Conservation (phyloP, 1,140 invertebrate species). For the Ylistrum balloti region DNA sequence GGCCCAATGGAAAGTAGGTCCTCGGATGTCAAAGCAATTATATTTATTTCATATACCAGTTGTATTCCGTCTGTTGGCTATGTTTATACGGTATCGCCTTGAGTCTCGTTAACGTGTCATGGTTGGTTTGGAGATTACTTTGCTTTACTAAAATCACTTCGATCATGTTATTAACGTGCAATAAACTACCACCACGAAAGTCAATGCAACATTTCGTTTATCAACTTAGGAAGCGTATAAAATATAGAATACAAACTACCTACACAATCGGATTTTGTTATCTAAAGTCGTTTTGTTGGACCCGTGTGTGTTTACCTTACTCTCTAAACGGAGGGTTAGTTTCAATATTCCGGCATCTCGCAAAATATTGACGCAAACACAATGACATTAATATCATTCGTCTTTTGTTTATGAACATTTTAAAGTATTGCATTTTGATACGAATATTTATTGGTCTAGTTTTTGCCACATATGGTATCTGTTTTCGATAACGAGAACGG, state of each 20-base stretch:
- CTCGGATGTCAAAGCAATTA: conserved; percentile 33
- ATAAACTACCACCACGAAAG: conserved; percentile 22
- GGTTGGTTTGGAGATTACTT: background rate
- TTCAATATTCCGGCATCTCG: background rate
- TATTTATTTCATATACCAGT: conserved; percentile 4
- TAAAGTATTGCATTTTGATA: conserved; percentile 10
- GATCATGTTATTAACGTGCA: background rate
- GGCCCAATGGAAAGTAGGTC: background rate
- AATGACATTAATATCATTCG: background rate
- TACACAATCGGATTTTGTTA: background rate
- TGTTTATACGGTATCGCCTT: background rate
- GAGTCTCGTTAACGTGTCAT: background rate
- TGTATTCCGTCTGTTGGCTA: conserved; percentile 18
- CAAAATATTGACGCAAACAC: background rate
- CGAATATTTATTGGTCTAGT: background rate
- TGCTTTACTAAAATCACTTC: background rate
- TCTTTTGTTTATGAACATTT: background rate
- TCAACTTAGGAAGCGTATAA: background rate
- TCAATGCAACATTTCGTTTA: background rate
- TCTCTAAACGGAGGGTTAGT: background rate
- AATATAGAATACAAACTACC: background rate
- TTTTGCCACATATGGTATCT: conserved; percentile 18
- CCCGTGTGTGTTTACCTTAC: background rate
- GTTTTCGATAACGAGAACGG: background rate
- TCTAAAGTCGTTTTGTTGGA: background rate